Conservation (phyloP, 2,113 vertebrate genomes). For the Elachura formosa region DNA sequence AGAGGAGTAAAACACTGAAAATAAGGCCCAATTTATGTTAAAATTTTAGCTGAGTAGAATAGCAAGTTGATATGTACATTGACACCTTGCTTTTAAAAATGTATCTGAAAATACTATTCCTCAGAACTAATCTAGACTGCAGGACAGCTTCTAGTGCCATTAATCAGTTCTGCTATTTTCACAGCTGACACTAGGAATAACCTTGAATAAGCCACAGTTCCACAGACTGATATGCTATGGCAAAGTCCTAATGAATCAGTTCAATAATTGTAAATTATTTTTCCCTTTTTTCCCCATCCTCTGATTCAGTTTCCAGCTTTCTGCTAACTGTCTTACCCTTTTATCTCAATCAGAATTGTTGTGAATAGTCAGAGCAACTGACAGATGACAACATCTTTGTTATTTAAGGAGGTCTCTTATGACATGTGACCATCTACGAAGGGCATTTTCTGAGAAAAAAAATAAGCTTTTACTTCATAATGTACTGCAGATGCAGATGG, state of each 20-base stretch:
- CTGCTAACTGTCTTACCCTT: background rate
- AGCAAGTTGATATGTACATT: background rate
- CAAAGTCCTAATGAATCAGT: background rate
- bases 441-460: background rate
- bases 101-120: background rate
- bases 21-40: background rate
- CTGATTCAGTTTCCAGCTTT: constrained; percentile 5
- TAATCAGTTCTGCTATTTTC: background rate
- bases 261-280: constrained; percentile 26
- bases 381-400: constrained; percentile 43
- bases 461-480: constrained; percentile 5
- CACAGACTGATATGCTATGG: background rate
- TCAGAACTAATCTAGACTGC: background rate
- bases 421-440: background rate
- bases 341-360: background rate
- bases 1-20: background rate
- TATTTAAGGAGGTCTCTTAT: constrained; percentile 39
- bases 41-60: background rate
- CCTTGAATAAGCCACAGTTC: background rate
- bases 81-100: background rate
- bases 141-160: background rate
- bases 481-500: constrained; percentile 24
- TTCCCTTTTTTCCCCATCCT: background rate
- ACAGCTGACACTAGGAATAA: background rate
- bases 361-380: constrained; percentile 22